phyloP scores from a whole-genome alignment of 2,888 invertebrate genomes.

The Calameuta idolon region DNA sequence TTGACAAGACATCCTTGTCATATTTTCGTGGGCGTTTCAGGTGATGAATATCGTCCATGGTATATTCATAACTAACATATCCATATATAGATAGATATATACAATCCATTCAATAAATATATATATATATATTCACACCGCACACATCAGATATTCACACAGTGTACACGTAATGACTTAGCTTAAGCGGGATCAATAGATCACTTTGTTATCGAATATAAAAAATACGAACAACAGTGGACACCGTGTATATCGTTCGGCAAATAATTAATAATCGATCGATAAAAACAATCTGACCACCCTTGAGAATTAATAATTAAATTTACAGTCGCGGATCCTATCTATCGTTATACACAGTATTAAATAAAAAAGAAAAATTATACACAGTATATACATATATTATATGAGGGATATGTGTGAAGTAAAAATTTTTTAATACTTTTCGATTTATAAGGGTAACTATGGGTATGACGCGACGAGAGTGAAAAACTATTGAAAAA shows the following conservation, averaged over 20 bases:
- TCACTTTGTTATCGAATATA: conserved; percentile 20
- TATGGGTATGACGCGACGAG: neutral
- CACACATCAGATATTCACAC: neutral
- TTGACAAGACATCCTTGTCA: conserved; percentile 50
- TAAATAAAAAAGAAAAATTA: too few relatives aligned
- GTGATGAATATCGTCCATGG: conserved; percentile 51
- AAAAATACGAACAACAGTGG: neutral
- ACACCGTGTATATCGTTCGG: neutral
- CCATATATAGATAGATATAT: neutral
- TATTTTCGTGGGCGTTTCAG: conserved; percentile 53
- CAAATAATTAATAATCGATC: neutral
- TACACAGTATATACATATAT: too few relatives aligned
- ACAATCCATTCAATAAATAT: neutral
- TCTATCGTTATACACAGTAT: too few relatives aligned
- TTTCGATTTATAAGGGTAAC: neutral
- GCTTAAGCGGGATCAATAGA: conserved; percentile 29
- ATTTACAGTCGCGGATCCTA: neutral
- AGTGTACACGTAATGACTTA: neutral
- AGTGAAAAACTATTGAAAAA: neutral
- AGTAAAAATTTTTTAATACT: too few relatives aligned
- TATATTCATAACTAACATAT: neutral
- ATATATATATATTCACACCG: too few relatives aligned
- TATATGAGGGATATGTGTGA: too few relatives aligned
- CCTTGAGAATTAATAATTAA: neutral
- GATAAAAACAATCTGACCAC: too few relatives aligned